Conservation (phyloP, 2,797 vertebrate genomes). For the Crax fasciolata region DNA sequence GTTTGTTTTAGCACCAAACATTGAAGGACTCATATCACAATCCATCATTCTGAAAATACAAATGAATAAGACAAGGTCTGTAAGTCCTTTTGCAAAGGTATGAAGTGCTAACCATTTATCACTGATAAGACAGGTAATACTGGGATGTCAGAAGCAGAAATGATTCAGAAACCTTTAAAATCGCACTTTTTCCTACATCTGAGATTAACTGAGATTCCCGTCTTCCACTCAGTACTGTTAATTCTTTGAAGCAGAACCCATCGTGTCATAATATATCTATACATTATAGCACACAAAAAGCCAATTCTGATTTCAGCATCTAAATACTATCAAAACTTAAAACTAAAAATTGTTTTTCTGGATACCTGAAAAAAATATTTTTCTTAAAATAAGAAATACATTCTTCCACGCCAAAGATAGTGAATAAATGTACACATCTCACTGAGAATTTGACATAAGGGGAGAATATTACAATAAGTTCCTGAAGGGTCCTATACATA, state of each 20-base stretch:
- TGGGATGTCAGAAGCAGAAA: slow-evolving; percentile 15
- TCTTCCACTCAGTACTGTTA: not conserved
- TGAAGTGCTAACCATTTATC: slow-evolving; percentile 46
- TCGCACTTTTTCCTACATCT: not conserved
- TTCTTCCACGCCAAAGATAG: not conserved
- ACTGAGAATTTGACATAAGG: not conserved
- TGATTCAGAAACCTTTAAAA: slow-evolving; percentile 49
- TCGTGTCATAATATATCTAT: not conserved
- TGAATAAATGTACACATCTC: not conserved
- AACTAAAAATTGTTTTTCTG: not conserved
- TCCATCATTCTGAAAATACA: slow-evolving; percentile 44
- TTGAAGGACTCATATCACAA: slow-evolving; percentile 13
- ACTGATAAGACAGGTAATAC: slow-evolving; percentile 19
- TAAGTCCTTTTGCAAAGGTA: slow-evolving; percentile 28
- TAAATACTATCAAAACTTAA: not conserved
- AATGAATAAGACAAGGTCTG: slow-evolving; percentile 6
- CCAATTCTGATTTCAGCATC: not conserved
- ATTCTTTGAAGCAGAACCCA: slow-evolving; percentile 20
- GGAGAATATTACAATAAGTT: not conserved
- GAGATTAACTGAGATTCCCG: slow-evolving; percentile 7
- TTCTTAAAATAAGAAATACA: not conserved
- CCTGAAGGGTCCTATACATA: not conserved
- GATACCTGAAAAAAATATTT: not conserved
- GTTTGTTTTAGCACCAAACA: slow-evolving; percentile 14
- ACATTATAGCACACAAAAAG: not conserved